A percentile compares a stretch with the other conserved stretches of the same genome.
Evolutionary conservation across 2,888 invertebrate genomes (phyloP).

Genomic region (Lycia hirtaria): DNA sequence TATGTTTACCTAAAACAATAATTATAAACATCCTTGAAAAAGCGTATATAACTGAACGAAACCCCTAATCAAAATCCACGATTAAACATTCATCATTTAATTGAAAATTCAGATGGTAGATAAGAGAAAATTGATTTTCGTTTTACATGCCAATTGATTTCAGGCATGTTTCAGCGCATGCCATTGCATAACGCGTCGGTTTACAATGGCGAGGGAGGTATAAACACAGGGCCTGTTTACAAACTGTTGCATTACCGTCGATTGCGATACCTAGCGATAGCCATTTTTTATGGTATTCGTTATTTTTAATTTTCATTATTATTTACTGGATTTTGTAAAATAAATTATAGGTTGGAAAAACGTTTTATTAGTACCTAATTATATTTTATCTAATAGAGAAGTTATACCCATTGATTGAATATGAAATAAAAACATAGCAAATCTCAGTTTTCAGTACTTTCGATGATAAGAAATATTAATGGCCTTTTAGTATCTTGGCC

Average conservation of each 20-base stretch:
- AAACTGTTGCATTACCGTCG: conserved; percentile 73
- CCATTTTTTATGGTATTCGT: conserved; percentile 72
- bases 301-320: conserved; percentile 62
- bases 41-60: not conserved
- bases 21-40: not conserved
- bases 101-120: conserved; percentile 38
- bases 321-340: conserved; percentile 20
- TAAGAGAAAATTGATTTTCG: conserved; percentile 50
- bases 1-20: not conserved
- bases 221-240: conserved; percentile 74
- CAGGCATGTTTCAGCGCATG: conserved; percentile 50
- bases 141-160: conserved; percentile 51
- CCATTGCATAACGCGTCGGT: conserved; percentile 59
- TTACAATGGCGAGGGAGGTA: conserved; percentile 65
- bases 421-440: no score
- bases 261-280: conserved; percentile 52
- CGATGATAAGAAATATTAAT: no score
- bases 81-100: conserved; percentile 45
- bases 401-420: no score
- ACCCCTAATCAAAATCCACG: conserved; percentile 9
- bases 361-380: not conserved
- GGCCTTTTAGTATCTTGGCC: no score
- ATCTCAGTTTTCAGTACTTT: no score
- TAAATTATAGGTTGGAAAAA: not conserved
- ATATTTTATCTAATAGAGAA: no score